Conservation (phyloP, 2,797 vertebrate species). For the Pelodytes ibericus region DNA sequence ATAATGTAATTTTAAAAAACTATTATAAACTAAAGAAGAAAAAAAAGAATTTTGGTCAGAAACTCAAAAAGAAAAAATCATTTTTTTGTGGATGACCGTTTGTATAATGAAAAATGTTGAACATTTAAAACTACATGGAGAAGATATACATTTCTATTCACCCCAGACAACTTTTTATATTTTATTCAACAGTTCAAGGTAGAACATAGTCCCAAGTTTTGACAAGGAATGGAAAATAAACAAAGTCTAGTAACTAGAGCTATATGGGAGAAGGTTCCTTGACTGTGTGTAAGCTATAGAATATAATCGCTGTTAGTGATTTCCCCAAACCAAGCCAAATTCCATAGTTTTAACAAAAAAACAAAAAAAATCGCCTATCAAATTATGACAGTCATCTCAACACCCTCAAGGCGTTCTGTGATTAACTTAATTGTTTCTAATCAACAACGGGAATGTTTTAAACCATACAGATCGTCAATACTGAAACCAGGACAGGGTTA, state of each 20-base stretch:
- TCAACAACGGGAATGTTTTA: constrained; percentile 36
- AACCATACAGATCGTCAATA: constrained; percentile 40
- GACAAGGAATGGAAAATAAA: constrained; percentile 13
- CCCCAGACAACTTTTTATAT: not conserved
- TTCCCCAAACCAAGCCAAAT: constrained; percentile 31
- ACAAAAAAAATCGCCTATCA: constrained; percentile 26
- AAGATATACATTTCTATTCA: too few relatives aligned
- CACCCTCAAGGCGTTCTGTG: constrained; percentile 39
- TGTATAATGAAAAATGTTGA: too few relatives aligned
- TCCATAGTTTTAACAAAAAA: constrained; percentile 21
- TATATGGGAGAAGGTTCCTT: constrained; percentile 14
- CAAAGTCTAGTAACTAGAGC: constrained; percentile 3
- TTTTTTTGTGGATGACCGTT: too few relatives aligned
- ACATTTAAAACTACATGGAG: too few relatives aligned
- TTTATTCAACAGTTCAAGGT: not conserved
- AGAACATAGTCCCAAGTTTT: not conserved
- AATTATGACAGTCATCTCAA: constrained; percentile 46
- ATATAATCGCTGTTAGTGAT: constrained; percentile 29
- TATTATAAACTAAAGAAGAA: too few relatives aligned
- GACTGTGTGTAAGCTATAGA: constrained; percentile 23
- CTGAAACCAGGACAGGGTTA: constrained; percentile 27
- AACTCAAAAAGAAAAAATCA: too few relatives aligned
- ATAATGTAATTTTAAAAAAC: too few relatives aligned
- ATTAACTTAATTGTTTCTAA: constrained; percentile 47
- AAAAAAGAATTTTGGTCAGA: too few relatives aligned